Base-by-base conservation (phyloP, 2,888 invertebrate species). In the Criorhina ranunculi region DNA sequence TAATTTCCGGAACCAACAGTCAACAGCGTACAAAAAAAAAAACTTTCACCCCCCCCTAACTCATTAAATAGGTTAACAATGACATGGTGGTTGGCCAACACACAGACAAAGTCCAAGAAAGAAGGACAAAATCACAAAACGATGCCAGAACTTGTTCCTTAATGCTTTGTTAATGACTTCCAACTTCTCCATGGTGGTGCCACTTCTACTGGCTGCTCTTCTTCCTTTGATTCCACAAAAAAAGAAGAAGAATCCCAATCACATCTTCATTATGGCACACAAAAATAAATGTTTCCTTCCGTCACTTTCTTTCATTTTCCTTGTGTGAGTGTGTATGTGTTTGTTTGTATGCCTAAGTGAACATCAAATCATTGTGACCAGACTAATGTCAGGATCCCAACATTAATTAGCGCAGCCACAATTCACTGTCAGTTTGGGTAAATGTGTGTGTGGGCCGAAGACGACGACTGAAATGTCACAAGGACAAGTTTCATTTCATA, bases 131-230 rank as follows among this genome's bases (percentile, higher is more conserved):
- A 81, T 81, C 76, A 81, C 76, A 76, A 76, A 70, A 81, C 64
- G 81, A 64, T 76, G 81, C 70, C 76, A 81, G 64, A 76, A 64
- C 76, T 81, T 70, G 69, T 53, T 81, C 64, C 70, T 66, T 81
- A 81, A 81, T 81, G 76, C 75, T 64, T 81, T 70, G 81, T 76
- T 81, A 81, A 81, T 81, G 81, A 81, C 81, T 70, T 70, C 49
- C 49, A 81, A 81, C 81, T 81, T 76, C 69, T 69, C 31, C 29
- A 35, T 51, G 46, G 11, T 64, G 46, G 15, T n/a, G n/a, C n/a
- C n/a, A 15, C 11, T 44, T 53, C 5, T 40, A 42, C 19, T 55
- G 46, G 53, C 19, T 55, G 46, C 29, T 31, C n/a, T 17, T 55
- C n/a, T 17, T 19, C 24, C 17, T 15, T 15, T 31, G 49, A 64